A percentile compares a stretch with the other conserved stretches of the same genome.
phyloP scores from a whole-genome alignment of 2,888 invertebrate species.

The Thecophora atra region DNA sequence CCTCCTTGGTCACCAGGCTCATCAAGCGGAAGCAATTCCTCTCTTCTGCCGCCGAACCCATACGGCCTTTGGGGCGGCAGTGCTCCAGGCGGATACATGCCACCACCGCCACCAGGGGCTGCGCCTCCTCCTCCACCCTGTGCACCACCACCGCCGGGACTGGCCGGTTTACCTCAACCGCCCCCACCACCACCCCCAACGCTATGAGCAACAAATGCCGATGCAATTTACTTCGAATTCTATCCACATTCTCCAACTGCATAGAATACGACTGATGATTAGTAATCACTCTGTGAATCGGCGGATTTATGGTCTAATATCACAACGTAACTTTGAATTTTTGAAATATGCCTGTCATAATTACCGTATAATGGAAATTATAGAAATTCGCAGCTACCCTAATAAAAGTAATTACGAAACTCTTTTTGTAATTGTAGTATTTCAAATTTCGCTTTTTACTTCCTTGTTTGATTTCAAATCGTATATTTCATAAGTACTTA shows the following conservation, averaged over 20 bases:
- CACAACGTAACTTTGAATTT: too few relatives aligned
- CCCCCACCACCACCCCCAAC: slow-evolving; percentile 76
- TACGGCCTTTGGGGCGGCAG: slow-evolving; percentile 57
- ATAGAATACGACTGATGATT: too few relatives aligned
- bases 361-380: neutral
- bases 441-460: too few relatives aligned
- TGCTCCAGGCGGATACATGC: slow-evolving; percentile 52
- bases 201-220: slow-evolving; percentile 38
- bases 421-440: too few relatives aligned
- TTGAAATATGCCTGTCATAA: neutral
- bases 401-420: too few relatives aligned
- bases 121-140: slow-evolving; percentile 70
- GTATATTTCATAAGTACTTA: neutral
- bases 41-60: slow-evolving; percentile 50
- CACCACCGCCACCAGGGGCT: slow-evolving; percentile 56
- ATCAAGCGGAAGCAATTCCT: slow-evolving; percentile 47
- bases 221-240: neutral
- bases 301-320: too few relatives aligned
- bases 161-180: slow-evolving; percentile 70
- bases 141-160: slow-evolving; percentile 68
- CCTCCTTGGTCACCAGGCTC: slow-evolving; percentile 61
- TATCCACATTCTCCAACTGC: too few relatives aligned
- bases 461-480: too few relatives aligned
- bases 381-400: too few relatives aligned
- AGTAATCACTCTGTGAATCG: too few relatives aligned